These are phyloP conservation scores for Myotis myotis DNA, from an alignment of 2,797 vertebrate species.

Conservation along the genomic window DNA sequence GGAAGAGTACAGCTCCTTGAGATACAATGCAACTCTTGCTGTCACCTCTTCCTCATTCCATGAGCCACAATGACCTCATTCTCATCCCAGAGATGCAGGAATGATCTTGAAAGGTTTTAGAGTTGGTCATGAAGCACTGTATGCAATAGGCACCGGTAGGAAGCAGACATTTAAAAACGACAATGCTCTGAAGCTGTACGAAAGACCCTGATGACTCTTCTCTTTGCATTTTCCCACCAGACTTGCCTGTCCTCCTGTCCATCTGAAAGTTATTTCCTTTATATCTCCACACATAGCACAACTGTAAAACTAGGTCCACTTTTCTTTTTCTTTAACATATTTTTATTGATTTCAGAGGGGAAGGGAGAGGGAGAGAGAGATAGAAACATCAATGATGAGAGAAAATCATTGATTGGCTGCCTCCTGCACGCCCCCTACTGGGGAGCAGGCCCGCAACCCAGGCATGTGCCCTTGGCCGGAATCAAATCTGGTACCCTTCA, in stretches of 20 bases:
- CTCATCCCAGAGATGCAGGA: not conserved
- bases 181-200: not conserved
- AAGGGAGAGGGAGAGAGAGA: too few relatives aligned
- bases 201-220: not conserved
- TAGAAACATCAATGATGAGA: too few relatives aligned
- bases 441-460: too few relatives aligned
- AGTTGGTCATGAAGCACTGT: not conserved
- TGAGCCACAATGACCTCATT: not conserved
- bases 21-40: not conserved
- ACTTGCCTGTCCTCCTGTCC: not conserved
- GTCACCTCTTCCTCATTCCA: not conserved
- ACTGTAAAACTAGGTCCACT: not conserved
- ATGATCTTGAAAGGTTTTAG: not conserved
- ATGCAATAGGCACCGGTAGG: not conserved
- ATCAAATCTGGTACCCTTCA: too few relatives aligned
- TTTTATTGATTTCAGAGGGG: too few relatives aligned
- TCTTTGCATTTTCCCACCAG: not conserved
- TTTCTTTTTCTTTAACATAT: not conserved
- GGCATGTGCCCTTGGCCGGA: too few relatives aligned
- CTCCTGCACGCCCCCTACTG: too few relatives aligned
- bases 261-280: constrained; percentile 38
- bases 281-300: not conserved
- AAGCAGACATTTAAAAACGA: not conserved
- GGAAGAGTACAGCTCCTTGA: not conserved
- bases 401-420: too few relatives aligned